Base-by-base conservation (phyloP, 23 tunicate species). In the Aplidium turbinatum region DNA sequence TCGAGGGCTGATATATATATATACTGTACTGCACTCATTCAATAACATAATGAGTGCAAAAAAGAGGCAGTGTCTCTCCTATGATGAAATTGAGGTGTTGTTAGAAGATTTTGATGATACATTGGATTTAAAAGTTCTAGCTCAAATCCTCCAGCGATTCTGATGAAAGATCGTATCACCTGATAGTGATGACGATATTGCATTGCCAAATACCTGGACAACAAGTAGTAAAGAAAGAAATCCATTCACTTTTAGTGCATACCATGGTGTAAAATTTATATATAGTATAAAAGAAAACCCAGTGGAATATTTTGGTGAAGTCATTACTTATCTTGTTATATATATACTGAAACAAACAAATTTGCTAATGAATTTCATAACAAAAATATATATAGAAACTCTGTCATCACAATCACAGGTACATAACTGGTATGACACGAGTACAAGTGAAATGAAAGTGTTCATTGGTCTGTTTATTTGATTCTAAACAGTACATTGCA, bases 301-400 rank as follows among this genome's bases (percentile, higher is more conserved):
- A 42, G 50, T 42, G 50, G 16, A 42, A 9, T 42, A 42, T 42
- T 42, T 42, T 42, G 50, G 16, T 42, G 50, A 42, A 42, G 50
- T 42, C 50, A 42, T 42, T 42, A 42, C 50, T 42, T 42, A 42
- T 16, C 50, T 42, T 42, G 50, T 42, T 16, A n/a, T n/a, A n/a
- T n/a, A n/a, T n/a, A n/a, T 11, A 42, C 11, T 42, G 50, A 42
- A 42, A 42, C 50, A 42, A 42, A 42, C 50, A 42, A 42, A 42
- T 42, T 42, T 42, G 50, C 50, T 42, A 42, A 9, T 42, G 11
- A 42, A 9, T 42, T 9, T 42, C 50, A 42, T 42, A 16, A 42
- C 16, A 16, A 42, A 16, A 42, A 42, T 42, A n/a, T n/a, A 42
- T 42, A 42, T 42, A 42, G 50, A 42, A 42, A 42, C 50, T 42